Conservation (phyloP, 1,140 invertebrate species). For the Drosophila ercepeae region DNA sequence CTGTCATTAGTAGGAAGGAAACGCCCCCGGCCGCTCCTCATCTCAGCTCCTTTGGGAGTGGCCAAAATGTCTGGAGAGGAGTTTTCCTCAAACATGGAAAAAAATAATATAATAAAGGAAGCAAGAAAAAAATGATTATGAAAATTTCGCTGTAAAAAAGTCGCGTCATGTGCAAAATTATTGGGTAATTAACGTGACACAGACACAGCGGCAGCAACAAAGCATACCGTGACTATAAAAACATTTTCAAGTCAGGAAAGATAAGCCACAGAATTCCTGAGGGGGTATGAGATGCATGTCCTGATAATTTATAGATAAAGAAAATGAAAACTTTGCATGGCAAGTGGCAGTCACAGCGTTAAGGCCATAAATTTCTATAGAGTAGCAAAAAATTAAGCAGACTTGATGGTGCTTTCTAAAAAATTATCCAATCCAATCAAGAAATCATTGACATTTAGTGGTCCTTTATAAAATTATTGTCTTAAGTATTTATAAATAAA, state of each 20-base stretch:
- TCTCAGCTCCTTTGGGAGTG: slow-evolving; percentile 36
- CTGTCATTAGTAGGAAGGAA: slow-evolving; percentile 56
- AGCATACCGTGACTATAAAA: slow-evolving; percentile 39
- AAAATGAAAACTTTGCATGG: slow-evolving; percentile 51
- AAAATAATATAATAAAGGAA: neutral
- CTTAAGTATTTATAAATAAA: neutral
- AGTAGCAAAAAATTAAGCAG: slow-evolving; percentile 23
- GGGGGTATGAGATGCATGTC: slow-evolving; percentile 48
- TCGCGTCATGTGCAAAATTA: slow-evolving; percentile 76
- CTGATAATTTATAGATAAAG: slow-evolving; percentile 72
- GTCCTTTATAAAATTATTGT: too few species aligned
- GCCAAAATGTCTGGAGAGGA: slow-evolving; percentile 40
- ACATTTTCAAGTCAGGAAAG: slow-evolving; percentile 32
- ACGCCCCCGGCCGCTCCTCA: slow-evolving; percentile 30
- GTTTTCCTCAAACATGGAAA: slow-evolving; percentile 20
- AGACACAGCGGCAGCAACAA: slow-evolving; percentile 38
- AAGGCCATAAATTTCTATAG: slow-evolving; percentile 34
- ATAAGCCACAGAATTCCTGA: slow-evolving; percentile 33
- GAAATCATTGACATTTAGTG: slow-evolving; percentile 5
- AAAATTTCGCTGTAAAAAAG: slow-evolving; percentile 49
- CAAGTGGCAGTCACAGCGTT: slow-evolving; percentile 28
- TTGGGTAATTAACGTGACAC: slow-evolving; percentile 68
- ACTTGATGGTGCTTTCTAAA: slow-evolving; percentile 23
- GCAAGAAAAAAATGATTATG: slow-evolving; percentile 54
- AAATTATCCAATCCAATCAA: slow-evolving; percentile 19